Conservation (phyloP, 2,888 invertebrate genomes). For the Dendrolimus pini region DNA sequence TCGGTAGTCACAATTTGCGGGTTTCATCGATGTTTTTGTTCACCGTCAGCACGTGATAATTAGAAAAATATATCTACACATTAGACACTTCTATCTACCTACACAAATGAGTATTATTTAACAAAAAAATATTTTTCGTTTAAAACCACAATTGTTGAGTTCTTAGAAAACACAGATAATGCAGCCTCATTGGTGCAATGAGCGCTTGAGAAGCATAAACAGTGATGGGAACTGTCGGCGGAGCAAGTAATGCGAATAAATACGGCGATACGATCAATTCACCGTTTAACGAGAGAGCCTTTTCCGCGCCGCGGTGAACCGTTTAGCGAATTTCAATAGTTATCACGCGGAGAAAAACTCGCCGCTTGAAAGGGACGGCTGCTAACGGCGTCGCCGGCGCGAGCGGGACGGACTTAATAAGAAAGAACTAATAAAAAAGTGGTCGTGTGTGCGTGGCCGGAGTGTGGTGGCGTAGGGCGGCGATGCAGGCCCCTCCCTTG, state of each 20-base stretch:
- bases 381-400: slow-evolving; percentile 36
- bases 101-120: too few species aligned
- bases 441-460: slow-evolving; percentile 70
- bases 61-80: too few species aligned
- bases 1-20: too few species aligned
- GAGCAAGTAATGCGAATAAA: slow-evolving; percentile 63
- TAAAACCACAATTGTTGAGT: too few species aligned
- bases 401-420: slow-evolving; percentile 63
- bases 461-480: slow-evolving; percentile 73
- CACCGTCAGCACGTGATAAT: too few species aligned
- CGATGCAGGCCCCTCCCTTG: slow-evolving; percentile 71
- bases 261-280: slow-evolving; percentile 69
- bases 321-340: slow-evolving; percentile 77
- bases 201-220: slow-evolving; percentile 44
- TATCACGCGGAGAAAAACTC: slow-evolving; percentile 74
- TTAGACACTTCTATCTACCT: too few species aligned
- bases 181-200: too few species aligned
- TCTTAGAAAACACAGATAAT: too few species aligned
- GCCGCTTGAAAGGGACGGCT: slow-evolving; percentile 50
- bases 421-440: slow-evolving; percentile 75
- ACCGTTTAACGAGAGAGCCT: slow-evolving; percentile 73
- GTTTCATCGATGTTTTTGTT: too few species aligned
- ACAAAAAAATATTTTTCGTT: too few species aligned
- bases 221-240: slow-evolving; percentile 54
- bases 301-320: slow-evolving; percentile 73